These are phyloP conservation scores for Phengaris arion DNA, from an alignment of 2,888 invertebrate species.

Conservation along the genomic window DNA sequence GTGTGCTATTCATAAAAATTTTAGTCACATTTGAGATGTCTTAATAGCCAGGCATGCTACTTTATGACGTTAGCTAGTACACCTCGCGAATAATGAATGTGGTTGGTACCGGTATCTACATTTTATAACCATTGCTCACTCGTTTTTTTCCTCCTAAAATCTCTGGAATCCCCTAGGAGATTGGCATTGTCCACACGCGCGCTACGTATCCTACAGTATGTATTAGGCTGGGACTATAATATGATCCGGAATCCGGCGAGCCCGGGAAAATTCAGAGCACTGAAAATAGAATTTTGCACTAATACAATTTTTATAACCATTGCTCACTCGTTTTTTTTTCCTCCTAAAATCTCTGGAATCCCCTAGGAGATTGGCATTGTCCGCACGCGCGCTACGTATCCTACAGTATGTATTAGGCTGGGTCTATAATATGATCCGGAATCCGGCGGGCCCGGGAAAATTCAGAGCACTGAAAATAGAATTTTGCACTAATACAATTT, in stretches of 20 bases:
- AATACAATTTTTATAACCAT: background rate
- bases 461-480: too few species aligned
- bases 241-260: too few species aligned
- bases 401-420: constrained; percentile 45
- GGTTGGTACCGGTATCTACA: background rate
- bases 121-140: background rate
- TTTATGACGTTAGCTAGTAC: background rate
- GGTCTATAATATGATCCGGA: too few species aligned
- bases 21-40: background rate
- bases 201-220: constrained; percentile 49
- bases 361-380: constrained; percentile 45
- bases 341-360: constrained; percentile 1
- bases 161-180: constrained; percentile 25
- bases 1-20: background rate
- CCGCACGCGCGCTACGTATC: constrained; percentile 51
- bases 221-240: constrained; percentile 13
- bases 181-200: constrained; percentile 54
- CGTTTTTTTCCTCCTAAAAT: constrained; percentile 18
- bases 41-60: background rate
- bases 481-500: too few species aligned
- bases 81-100: background rate
- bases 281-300: too few species aligned
- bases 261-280: too few species aligned
- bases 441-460: too few species aligned
- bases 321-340: constrained; percentile 18